These are phyloP conservation scores for Diorhabda sublineata DNA, from an alignment of 1,140 invertebrate genomes.

Conservation along the genomic window DNA sequence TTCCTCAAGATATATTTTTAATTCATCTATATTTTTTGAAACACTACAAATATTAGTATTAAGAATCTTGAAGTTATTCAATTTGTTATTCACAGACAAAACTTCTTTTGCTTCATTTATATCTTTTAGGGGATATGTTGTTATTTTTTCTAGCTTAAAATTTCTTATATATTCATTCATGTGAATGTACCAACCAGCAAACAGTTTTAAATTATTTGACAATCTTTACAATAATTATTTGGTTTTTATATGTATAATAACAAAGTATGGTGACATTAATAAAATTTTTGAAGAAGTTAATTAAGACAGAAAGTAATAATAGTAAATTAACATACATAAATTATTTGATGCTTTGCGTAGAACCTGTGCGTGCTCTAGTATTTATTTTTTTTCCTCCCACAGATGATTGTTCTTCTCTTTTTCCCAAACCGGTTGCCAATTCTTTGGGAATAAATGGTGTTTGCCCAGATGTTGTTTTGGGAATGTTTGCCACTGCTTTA, in stretches of 20 bases:
- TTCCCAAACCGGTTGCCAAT: too few relatives aligned
- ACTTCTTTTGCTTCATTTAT: constrained; percentile 7
- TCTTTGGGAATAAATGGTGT: too few relatives aligned
- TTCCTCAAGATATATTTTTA: neutral
- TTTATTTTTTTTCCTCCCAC: constrained; percentile 3
- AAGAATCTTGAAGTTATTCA: constrained; percentile 3
- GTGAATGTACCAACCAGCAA: too few relatives aligned
- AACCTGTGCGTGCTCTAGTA: neutral
- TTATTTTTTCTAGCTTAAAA: neutral
- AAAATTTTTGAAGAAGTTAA: too few relatives aligned
- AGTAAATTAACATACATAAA: neutral
- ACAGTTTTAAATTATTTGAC: too few relatives aligned
- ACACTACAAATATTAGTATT: constrained; percentile 9
- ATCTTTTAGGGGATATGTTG: too few relatives aligned
- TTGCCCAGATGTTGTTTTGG: too few relatives aligned
- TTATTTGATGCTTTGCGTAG: neutral
- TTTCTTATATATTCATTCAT: constrained; percentile 4
- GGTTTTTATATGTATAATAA: too few relatives aligned
- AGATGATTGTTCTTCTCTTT: constrained; percentile 3
- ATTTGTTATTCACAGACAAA: constrained; percentile 3
- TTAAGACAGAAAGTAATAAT: neutral
- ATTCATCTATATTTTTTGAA: constrained; percentile 8
- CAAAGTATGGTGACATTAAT: too few relatives aligned
- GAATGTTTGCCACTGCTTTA: too few relatives aligned
- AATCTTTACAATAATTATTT: too few relatives aligned